A percentile compares a stretch with the other conserved stretches of the same genome.
Conservation (phyloP, 2,797 vertebrate genomes). For the Limosa lapponica region DNA sequence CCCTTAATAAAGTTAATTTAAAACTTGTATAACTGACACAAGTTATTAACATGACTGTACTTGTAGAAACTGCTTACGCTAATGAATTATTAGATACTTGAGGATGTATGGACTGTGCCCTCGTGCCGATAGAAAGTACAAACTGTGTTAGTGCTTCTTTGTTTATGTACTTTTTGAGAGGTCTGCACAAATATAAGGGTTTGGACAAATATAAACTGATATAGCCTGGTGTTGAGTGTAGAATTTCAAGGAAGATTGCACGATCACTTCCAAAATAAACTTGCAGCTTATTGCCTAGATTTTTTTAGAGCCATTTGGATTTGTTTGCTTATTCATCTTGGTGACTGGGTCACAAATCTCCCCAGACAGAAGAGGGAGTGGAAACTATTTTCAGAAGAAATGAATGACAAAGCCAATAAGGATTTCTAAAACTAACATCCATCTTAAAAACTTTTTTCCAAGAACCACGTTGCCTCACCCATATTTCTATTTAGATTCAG, state of each 20-base stretch:
- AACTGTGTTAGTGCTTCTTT: not conserved
- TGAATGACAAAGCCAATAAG: not conserved
- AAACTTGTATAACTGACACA: not conserved
- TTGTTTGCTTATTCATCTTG: not conserved
- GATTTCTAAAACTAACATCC: not conserved
- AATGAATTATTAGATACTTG: not conserved
- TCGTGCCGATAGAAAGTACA: not conserved
- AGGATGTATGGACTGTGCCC: not conserved
- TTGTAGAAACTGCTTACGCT: not conserved
- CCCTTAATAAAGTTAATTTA: not conserved
- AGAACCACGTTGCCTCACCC: not conserved
- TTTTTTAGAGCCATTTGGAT: not conserved
- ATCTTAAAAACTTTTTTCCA: not conserved
- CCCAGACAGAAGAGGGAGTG: not conserved
- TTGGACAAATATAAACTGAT: not conserved
- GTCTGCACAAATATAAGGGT: not conserved
- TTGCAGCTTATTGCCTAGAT: not conserved
- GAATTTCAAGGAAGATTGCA: not conserved
- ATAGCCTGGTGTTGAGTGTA: not conserved
- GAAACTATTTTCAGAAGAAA: not conserved
- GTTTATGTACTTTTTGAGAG: not conserved
- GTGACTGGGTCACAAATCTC: not conserved
- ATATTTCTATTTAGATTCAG: not conserved
- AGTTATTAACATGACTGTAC: not conserved
- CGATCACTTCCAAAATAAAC: not conserved